Percentiles rank a stretch among this genome's conserved stretches.
phyloP scores from a whole-genome alignment of 2,888 invertebrate genomes.

The Lepidonotus clava region DNA sequence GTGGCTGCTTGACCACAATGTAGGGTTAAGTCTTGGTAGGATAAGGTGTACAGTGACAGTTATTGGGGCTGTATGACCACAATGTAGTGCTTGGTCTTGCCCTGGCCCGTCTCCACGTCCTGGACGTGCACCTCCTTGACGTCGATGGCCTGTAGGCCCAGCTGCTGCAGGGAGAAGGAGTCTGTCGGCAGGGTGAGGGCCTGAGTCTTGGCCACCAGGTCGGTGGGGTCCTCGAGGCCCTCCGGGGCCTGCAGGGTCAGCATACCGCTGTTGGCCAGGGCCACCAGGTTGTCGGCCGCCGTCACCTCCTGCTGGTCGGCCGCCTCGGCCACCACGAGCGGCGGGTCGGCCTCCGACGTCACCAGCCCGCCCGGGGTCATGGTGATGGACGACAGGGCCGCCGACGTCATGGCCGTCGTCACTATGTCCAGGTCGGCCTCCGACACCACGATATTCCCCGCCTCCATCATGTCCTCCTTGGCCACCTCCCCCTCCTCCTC shows the following conservation, averaged over 20 bases:
- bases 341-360: background rate
- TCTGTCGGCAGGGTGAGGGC: background rate
- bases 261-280: slow-evolving; percentile 30
- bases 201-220: background rate
- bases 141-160: background rate
- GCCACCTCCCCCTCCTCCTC: background rate
- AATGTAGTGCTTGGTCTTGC: slow-evolving; percentile 42
- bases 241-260: background rate
- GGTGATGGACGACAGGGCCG: background rate
- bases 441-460: background rate
- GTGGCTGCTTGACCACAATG: too few species aligned
- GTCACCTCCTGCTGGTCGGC: background rate
- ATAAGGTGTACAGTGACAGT: background rate
- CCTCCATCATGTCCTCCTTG: background rate
- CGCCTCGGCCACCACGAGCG: too few species aligned
- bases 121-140: slow-evolving; percentile 19
- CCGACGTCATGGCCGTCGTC: slow-evolving; percentile 17
- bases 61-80: background rate
- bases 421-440: slow-evolving; percentile 16
- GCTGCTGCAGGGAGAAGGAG: background rate
- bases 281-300: slow-evolving; percentile 20
- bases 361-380: background rate
- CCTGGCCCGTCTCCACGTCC: background rate
- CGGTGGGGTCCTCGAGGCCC: background rate
- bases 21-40: too few species aligned